phyloP scores from a whole-genome alignment of 2,113 vertebrate genomes.

The Machaerirhynchus nigripectus region DNA sequence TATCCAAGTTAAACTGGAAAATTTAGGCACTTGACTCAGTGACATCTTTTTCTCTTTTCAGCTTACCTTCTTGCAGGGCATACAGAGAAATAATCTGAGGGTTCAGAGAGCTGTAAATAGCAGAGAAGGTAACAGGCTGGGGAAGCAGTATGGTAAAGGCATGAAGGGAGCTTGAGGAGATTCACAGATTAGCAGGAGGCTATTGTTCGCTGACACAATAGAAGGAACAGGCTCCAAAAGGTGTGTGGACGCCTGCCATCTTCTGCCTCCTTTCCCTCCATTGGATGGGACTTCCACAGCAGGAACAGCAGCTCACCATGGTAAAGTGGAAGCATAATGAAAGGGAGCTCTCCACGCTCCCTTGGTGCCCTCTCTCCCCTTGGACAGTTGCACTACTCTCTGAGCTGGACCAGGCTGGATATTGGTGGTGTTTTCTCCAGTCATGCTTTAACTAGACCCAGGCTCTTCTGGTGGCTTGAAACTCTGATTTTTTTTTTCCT shows the following conservation, averaged over 20 bases:
- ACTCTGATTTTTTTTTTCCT: background rate
- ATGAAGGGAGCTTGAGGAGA: conserved; percentile 39
- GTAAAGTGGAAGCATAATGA: background rate
- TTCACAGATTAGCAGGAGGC: conserved; percentile 11
- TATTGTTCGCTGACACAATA: conserved; percentile 60
- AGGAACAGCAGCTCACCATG: background rate
- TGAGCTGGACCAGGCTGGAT: background rate
- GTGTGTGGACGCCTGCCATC: conserved; percentile 39
- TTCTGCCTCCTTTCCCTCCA: background rate
- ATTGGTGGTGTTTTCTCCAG: background rate
- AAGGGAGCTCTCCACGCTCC: background rate
- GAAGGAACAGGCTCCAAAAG: conserved; percentile 41
- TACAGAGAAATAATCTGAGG: background rate
- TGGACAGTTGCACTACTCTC: rapidly evolving
- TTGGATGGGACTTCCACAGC: background rate
- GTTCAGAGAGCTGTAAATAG: background rate
- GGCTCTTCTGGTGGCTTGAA: background rate
- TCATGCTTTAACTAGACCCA: background rate
- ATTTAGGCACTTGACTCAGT: background rate
- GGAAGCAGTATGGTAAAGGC: conserved; percentile 47
- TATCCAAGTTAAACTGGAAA: background rate
- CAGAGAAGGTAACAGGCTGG: background rate
- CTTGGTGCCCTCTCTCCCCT: background rate
- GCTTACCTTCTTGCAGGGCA: background rate
- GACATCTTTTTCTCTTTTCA: background rate